These are phyloP conservation scores for Regulus satrapa DNA, from an alignment of 2,113 vertebrate genomes.

Conservation along the genomic window DNA sequence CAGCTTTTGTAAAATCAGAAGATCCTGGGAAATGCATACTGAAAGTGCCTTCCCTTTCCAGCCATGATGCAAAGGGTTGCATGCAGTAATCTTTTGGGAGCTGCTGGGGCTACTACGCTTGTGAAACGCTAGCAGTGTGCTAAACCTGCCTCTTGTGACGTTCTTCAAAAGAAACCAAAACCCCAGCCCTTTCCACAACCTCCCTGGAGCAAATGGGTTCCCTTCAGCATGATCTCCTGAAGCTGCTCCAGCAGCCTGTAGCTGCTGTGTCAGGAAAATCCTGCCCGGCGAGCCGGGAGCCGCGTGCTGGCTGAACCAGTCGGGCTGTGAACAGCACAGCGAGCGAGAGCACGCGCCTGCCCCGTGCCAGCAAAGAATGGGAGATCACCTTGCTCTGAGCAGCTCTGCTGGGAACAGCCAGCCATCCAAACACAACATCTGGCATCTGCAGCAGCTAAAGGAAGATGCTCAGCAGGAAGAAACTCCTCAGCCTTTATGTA, in stretches of 20 bases:
- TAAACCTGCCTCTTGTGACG: not conserved
- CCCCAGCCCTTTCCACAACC: not conserved
- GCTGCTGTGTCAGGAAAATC: not conserved
- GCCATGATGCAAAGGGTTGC: not conserved
- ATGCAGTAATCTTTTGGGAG: not conserved
- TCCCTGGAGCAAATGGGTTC: not conserved
- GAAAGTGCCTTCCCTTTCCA: not conserved
- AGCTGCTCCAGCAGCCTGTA: not conserved
- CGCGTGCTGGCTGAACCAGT: not conserved
- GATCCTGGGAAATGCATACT: not conserved
- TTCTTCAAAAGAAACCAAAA: not conserved
- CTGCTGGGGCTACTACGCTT: accelerated
- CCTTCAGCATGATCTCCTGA: not conserved
- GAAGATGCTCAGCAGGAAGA: not conserved
- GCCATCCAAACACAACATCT: not conserved
- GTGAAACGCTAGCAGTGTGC: not conserved
- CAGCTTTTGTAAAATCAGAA: not conserved
- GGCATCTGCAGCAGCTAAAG: not conserved
- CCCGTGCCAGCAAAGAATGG: not conserved
- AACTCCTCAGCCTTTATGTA: not conserved
- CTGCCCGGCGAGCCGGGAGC: not conserved
- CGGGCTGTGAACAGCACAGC: not conserved
- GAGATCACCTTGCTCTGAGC: not conserved
- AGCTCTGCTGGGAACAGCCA: not conserved
- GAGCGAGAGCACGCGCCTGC: not conserved